Percentiles rank a stretch among this genome's conserved stretches.
Conservation (phyloP, 2,113 vertebrate species). For the Eudyptes chrysolophus region DNA sequence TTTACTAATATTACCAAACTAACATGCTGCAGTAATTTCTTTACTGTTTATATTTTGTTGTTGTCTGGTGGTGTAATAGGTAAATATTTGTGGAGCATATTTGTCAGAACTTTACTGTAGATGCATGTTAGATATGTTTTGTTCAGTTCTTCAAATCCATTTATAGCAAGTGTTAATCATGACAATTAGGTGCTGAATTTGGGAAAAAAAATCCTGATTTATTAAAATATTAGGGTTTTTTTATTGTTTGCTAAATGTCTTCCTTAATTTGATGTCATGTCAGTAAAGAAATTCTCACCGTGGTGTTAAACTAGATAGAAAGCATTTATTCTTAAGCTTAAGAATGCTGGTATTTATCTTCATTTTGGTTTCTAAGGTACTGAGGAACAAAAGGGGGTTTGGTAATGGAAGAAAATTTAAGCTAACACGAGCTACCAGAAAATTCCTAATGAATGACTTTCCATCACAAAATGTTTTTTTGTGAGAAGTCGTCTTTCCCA, state of each 20-base stretch:
- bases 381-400: neutral
- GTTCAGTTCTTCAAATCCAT: neutral
- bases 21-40: neutral
- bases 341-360: neutral
- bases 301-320: neutral
- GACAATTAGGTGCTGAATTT: neutral
- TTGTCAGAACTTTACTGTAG: neutral
- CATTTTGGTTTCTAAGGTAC: neutral
- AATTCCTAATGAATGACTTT: neutral
- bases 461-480: neutral
- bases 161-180: neutral
- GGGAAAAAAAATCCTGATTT: neutral
- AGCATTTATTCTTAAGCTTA: neutral
- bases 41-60: neutral
- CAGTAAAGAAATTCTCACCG: neutral
- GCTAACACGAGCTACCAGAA: neutral
- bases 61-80: neutral
- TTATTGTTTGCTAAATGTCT: neutral
- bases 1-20: slow-evolving; percentile 46
- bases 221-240: neutral
- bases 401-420: neutral
- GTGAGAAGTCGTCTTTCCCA: neutral
- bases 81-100: neutral
- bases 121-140: neutral
- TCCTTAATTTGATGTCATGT: neutral